phyloP scores from a whole-genome alignment of 2,113 vertebrate genomes.

The Sturnira hondurensis region DNA sequence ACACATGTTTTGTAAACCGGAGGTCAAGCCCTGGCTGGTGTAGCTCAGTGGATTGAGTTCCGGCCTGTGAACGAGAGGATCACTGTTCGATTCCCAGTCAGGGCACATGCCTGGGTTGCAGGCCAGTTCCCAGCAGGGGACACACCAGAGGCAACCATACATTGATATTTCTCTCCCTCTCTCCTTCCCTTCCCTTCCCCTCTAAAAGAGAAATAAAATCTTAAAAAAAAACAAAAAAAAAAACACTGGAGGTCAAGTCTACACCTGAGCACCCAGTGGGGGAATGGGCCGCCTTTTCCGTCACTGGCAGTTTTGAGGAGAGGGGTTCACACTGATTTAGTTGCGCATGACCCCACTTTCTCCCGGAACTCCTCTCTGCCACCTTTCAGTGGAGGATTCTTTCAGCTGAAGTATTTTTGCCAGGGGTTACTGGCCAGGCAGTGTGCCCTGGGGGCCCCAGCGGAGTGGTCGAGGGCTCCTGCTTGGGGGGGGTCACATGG shows the following conservation, averaged over 20 bases:
- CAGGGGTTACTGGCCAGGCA: not conserved
- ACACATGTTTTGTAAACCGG: not conserved
- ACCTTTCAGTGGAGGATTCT: not conserved
- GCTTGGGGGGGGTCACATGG: not conserved
- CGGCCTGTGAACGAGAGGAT: too few relatives aligned
- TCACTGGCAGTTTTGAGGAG: not conserved
- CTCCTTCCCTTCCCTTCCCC: too few relatives aligned
- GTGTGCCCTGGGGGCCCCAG: not conserved
- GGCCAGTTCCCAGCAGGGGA: too few relatives aligned
- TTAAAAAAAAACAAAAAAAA: too few relatives aligned
- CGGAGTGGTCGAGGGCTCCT: not conserved
- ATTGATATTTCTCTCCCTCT: too few relatives aligned
- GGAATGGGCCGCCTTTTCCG: not conserved
- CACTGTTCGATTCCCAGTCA: too few relatives aligned
- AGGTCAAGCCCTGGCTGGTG: too few relatives aligned
- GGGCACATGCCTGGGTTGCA: too few relatives aligned
- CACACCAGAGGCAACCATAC: too few relatives aligned
- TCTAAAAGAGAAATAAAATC: too few relatives aligned
- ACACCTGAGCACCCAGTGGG: not conserved
- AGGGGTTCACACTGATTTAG: not conserved
- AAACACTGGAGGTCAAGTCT: not conserved
- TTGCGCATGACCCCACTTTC: not conserved
- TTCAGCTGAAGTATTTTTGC: not conserved
- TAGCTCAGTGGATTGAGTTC: too few relatives aligned
- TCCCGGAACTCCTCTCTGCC: not conserved